phyloP scores from a whole-genome alignment of 2,113 vertebrate genomes.

The Tilapia sparmanii region DNA sequence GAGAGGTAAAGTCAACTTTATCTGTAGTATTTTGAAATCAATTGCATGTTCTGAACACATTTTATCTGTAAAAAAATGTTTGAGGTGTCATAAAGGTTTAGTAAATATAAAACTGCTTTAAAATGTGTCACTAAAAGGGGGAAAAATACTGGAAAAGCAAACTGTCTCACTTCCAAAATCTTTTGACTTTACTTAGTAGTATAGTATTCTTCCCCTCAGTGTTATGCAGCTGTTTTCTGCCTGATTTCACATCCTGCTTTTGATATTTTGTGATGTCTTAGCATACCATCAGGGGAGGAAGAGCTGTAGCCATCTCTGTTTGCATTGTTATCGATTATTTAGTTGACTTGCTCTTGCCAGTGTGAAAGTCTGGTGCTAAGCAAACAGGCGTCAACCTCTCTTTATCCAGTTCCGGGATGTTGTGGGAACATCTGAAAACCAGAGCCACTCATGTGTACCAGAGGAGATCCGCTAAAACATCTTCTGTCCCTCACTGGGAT shows the following conservation, averaged over 20 bases:
- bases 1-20: background rate
- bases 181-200: background rate
- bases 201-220: background rate
- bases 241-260: conserved; percentile 40
- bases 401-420: conserved; percentile 66
- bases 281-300: conserved; percentile 56
- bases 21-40: background rate
- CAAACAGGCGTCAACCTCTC: conserved; percentile 61
- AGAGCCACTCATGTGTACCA: conserved; percentile 58
- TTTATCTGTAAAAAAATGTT: background rate
- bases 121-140: background rate
- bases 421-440: conserved; percentile 39
- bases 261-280: conserved; percentile 67
- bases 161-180: background rate
- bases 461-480: conserved; percentile 72
- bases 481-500: conserved; percentile 64
- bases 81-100: background rate
- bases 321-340: conserved; percentile 72
- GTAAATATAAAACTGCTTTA: background rate
- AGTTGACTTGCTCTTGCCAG: conserved; percentile 64
- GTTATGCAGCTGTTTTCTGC: conserved; percentile 28
- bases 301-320: conserved; percentile 43
- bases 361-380: conserved; percentile 68
- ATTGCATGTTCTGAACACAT: background rate
- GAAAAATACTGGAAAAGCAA: background rate